Evolutionary conservation across 2,797 vertebrate species (phyloP), one percentile per base, ranked within the genome.

Genomic region (Gambusia yucatana): DNA sequence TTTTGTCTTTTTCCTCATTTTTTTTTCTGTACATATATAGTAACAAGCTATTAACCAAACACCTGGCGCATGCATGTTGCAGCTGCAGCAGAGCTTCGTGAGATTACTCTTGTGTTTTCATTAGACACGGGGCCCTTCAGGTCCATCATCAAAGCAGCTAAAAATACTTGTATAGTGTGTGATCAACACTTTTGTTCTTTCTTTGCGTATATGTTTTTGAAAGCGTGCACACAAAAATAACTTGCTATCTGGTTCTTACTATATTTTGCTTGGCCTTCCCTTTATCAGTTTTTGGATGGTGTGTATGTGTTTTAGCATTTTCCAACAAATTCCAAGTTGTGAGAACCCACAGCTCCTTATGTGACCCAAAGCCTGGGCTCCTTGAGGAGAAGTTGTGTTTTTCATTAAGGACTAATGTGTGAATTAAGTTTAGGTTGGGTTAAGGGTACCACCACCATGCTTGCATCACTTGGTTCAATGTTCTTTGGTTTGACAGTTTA

Each of bases 91-190:
- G 30, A 46, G 20, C 55, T 36, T 65, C 44, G 65, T 33, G 33
- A 50, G 61, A 76, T 25, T 28, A 39, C 6, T 33, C 61, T 30
- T 39, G 46, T 39, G 57, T 69, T 69, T 77, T 52, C 5, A 52
- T 28, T 65, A 52, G 33, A 77, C 44, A 47, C 44, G 39, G 17
- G 41, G 3, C 11, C 57, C 61, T 76, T 48, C 59, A 47, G 8
- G 43, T 22, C 43, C 55, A 46, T 63, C 57, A 41, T 61, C 28
- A 30, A 48, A 36, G 74, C 59, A 36, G 28, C 74, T 47, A 76
- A 47, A 76, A 76, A 76, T 76, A 76, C 44, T 25, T 4, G 30
- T 14, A n/a, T 43, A 28, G 67, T 44, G 67, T 70, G 22, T 44
- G 41, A 70, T 44, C 67, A 70, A 43, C 41, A 70, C 39, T 70